phyloP scores from a whole-genome alignment of 2,797 vertebrate genomes.

The Podarcis siculus region DNA sequence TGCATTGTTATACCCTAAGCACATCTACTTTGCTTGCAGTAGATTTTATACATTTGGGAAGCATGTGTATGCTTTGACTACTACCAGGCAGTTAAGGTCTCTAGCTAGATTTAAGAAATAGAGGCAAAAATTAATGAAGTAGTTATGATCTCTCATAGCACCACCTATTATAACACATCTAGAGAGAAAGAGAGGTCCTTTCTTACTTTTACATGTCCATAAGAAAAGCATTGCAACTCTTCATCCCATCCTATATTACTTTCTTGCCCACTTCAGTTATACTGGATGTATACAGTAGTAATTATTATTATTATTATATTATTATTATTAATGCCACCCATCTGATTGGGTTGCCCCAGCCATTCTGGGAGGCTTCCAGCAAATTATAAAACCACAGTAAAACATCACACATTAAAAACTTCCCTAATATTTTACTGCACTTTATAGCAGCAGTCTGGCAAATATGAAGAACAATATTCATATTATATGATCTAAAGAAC shows the following conservation, averaged over 20 bases:
- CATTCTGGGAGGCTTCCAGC: too few relatives aligned
- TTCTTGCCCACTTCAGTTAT: conserved; percentile 14
- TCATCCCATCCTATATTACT: background rate
- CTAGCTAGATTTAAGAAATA: rapidly evolving
- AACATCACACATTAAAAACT: too few relatives aligned
- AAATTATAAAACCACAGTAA: too few relatives aligned
- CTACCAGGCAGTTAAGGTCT: conserved; percentile 32
- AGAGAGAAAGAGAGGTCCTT: background rate
- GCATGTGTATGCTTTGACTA: background rate
- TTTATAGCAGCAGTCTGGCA: background rate
- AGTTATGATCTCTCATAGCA: background rate
- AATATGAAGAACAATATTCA: background rate
- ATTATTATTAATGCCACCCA: too few relatives aligned
- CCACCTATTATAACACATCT: background rate
- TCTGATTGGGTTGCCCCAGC: too few relatives aligned
- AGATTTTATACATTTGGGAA: conserved; percentile 20
- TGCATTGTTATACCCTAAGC: rapidly evolving
- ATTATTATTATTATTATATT: too few relatives aligned
- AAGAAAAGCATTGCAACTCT: background rate
- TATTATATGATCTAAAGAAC: too few relatives aligned
- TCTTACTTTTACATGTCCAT: background rate
- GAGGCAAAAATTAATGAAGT: background rate
- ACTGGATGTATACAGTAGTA: background rate
- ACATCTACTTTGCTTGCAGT: background rate
- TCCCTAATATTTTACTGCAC: background rate